A percentile compares a stretch with the other conserved stretches of the same genome.
Evolutionary conservation across 2,888 invertebrate species (phyloP).

Genomic region (Synanthedon andrenaeformis): DNA sequence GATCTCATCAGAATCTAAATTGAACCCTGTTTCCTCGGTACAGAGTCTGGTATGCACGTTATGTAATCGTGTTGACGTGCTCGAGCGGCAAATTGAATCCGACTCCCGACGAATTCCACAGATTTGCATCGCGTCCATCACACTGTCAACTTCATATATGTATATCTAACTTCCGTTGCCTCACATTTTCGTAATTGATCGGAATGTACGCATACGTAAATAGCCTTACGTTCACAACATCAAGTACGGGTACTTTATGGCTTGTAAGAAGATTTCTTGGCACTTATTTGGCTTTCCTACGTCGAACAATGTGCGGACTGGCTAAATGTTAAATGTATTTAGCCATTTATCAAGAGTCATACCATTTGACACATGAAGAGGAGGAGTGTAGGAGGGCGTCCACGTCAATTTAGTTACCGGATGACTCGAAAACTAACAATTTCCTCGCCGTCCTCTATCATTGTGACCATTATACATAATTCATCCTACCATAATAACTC

Average conservation of each 20-base stretch:
- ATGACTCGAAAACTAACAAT: constrained; percentile 43
- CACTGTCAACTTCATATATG: constrained; percentile 44
- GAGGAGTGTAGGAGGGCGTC: constrained; percentile 22
- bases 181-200: constrained; percentile 32
- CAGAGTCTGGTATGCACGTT: constrained; percentile 32
- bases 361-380: constrained; percentile 21
- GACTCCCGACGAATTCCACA: constrained; percentile 32
- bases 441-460: constrained; percentile 25
- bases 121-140: constrained; percentile 55
- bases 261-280: not conserved
- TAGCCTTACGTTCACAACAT: too few relatives aligned
- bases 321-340: not conserved
- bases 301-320: not conserved
- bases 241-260: too few relatives aligned
- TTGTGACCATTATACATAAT: not conserved
- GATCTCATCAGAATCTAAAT: constrained; percentile 35
- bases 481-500: not conserved
- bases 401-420: constrained; percentile 41
- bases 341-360: constrained; percentile 10
- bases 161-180: constrained; percentile 41
- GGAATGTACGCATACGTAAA: constrained; percentile 29
- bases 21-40: constrained; percentile 33
- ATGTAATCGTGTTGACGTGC: constrained; percentile 28
- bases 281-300: not conserved
- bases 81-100: constrained; percentile 36